Evolutionary conservation across 2,113 vertebrate genomes (phyloP).

Genomic region (Peromyscus maniculatus): DNA sequence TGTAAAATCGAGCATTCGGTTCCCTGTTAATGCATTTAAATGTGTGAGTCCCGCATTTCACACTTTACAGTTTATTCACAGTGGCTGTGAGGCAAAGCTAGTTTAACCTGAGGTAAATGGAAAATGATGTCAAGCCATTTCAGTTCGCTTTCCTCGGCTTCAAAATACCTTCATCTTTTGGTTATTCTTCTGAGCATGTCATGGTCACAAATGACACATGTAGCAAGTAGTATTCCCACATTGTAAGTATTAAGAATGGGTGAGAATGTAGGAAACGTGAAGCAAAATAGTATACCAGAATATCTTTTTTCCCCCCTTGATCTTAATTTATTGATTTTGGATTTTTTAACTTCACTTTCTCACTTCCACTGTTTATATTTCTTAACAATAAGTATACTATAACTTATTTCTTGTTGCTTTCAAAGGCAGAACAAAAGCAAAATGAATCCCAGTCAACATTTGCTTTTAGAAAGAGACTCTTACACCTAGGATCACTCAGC

Average conservation of each 20-base stretch:
- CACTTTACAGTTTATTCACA: not conserved
- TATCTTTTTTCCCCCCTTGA: not conserved
- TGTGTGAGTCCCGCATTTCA: not conserved
- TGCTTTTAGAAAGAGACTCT: not conserved
- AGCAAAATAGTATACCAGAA: not conserved
- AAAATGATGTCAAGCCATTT: not conserved
- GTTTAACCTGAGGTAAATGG: not conserved
- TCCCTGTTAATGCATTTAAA: not conserved
- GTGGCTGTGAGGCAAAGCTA: not conserved
- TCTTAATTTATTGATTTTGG: not conserved
- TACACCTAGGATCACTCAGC: not conserved
- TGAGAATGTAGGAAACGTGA: not conserved
- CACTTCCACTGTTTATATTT: not conserved
- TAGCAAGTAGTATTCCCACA: not conserved
- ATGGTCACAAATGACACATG: not conserved
- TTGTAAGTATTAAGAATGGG: not conserved
- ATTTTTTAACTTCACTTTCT: not conserved
- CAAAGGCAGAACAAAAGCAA: not conserved
- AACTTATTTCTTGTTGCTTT: not conserved
- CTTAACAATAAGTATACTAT: not conserved
- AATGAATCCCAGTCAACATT: constrained; percentile 39
- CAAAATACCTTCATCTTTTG: not conserved
- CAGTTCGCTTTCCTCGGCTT: not conserved
- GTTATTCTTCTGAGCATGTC: not conserved
- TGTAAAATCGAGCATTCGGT: not conserved